Percentiles rank a stretch among this genome's conserved stretches.
Conservation (phyloP, 2,888 invertebrate species). For the Uloborus plumipes region DNA sequence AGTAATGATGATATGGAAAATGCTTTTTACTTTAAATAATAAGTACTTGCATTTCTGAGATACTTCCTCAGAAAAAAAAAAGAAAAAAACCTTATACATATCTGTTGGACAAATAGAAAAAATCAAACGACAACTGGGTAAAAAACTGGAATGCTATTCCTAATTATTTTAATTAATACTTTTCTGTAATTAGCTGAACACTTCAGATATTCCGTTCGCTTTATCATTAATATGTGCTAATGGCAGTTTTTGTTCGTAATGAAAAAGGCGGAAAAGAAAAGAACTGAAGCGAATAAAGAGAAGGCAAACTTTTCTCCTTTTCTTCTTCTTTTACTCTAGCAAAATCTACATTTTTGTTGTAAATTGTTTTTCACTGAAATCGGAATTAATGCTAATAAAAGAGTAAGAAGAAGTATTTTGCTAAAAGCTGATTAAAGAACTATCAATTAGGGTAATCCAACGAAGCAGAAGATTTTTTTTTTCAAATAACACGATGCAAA, state of each 20-base stretch:
- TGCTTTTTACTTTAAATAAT: too few relatives aligned
- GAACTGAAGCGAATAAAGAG: conserved; percentile 42
- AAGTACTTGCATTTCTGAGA: too few relatives aligned
- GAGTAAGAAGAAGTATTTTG: conserved; percentile 8
- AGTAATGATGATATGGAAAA: too few relatives aligned
- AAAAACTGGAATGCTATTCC: conserved; percentile 28
- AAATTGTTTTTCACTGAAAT: conserved; percentile 39
- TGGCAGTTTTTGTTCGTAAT: conserved; percentile 47
- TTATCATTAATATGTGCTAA: conserved; percentile 55
- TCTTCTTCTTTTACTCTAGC: conserved; percentile 3
- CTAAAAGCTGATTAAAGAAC: conserved; percentile 46
- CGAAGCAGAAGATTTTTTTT: conserved; percentile 25
- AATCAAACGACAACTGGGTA: too few relatives aligned
- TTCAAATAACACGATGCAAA: background rate
- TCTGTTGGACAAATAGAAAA: too few relatives aligned
- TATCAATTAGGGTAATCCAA: conserved; percentile 48
- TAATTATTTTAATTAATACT: conserved; percentile 59
- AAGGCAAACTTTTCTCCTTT: conserved; percentile 10
- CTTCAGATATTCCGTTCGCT: conserved; percentile 32
- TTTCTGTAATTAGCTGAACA: conserved; percentile 51
- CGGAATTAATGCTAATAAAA: conserved; percentile 52
- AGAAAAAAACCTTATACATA: too few relatives aligned
- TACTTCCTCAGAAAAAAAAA: too few relatives aligned
- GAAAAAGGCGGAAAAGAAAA: conserved; percentile 24
- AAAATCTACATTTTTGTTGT: conserved; percentile 52